Percentiles rank a stretch among this genome's conserved stretches.
Conservation (phyloP, 64 coral and sea anemone species). For the Actinia equina region DNA sequence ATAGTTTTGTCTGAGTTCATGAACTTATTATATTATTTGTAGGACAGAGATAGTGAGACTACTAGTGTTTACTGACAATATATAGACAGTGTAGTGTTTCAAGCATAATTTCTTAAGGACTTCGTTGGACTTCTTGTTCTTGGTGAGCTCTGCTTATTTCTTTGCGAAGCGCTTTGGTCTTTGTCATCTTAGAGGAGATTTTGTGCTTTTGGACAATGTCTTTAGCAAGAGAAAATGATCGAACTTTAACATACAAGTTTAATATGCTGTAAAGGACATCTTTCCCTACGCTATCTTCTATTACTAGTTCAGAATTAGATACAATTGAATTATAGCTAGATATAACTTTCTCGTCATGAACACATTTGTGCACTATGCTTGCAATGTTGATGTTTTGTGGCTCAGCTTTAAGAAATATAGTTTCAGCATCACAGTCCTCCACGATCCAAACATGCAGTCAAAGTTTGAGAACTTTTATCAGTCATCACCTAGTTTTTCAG, state of each 20-base stretch:
- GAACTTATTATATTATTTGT: no score
- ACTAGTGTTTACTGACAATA: no score
- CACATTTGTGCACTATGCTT: background rate
- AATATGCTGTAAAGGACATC: slow-evolving; percentile 21
- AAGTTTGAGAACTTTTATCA: background rate
- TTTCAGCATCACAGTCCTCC: background rate
- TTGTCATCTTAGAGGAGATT: no score
- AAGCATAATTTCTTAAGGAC: background rate
- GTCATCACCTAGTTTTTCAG: background rate
- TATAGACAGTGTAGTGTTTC: no score
- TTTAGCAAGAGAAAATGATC: no score
- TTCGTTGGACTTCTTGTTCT: background rate
- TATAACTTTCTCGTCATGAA: slow-evolving; percentile 6
- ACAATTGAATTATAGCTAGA: slow-evolving; percentile 23
- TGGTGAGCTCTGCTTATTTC: background rate
- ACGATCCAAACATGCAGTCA: slow-evolving; percentile 12
- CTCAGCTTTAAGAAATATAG: background rate
- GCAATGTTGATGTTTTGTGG: background rate
- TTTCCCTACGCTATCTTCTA: slow-evolving; percentile 22
- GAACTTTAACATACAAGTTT: slow-evolving; percentile 35
- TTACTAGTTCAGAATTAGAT: slow-evolving; percentile 23
- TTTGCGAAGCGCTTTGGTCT: slow-evolving; percentile 26
- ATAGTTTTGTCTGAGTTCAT: no score
- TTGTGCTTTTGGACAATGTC: no score
- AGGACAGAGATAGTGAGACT: no score